Conservation (phyloP, 2,113 vertebrate species). For the Elachura formosa region DNA sequence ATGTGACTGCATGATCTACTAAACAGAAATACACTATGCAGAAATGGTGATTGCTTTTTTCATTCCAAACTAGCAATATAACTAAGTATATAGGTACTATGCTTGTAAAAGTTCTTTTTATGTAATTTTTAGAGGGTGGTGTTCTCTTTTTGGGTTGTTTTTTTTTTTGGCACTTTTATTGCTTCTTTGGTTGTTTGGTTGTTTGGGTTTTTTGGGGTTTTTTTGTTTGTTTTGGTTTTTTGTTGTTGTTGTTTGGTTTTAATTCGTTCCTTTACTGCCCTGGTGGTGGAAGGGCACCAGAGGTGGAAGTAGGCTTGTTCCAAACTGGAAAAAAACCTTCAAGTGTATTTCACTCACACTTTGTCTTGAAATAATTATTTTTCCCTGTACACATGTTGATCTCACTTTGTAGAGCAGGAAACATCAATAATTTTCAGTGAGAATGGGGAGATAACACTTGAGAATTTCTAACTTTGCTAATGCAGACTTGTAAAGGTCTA, state of each 20-base stretch:
- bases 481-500: not conserved
- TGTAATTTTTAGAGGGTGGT: not conserved
- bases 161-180: not conserved
- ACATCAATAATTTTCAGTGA: not conserved
- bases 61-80: not conserved
- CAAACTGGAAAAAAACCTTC: not conserved
- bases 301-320: not conserved
- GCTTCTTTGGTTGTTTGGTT: too few relatives aligned
- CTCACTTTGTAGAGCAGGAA: not conserved
- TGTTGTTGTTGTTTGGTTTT: not conserved
- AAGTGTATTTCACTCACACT: not conserved
- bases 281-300: too few relatives aligned
- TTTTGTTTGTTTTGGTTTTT: not conserved
- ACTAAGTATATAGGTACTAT: not conserved
- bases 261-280: not conserved
- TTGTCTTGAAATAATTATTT: not conserved
- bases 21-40: not conserved
- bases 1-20: not conserved
- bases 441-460: not conserved
- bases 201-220: fast-evolving
- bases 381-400: not conserved
- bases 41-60: not conserved
- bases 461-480: not conserved
- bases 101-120: not conserved
- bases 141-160: not conserved